Evolutionary conservation across 2,888 invertebrate species (phyloP), one percentile per base, ranked within the genome.

Genomic region (Agelastica alni): DNA sequence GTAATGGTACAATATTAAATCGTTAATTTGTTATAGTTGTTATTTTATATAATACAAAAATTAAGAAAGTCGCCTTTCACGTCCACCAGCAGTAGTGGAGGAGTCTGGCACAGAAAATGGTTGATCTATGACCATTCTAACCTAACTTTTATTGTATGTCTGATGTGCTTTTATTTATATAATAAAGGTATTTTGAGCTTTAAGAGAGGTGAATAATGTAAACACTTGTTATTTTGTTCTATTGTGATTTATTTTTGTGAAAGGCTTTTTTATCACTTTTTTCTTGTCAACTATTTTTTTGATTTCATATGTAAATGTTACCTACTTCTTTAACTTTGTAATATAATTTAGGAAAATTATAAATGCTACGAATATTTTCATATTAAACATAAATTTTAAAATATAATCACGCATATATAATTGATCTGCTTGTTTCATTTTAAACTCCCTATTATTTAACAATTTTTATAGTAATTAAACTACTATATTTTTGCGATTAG

Each of bases 1-100:
- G 74, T 74, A 75, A 75, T 72, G 71, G 70, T 75, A 73, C 70
- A 67, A 67, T 65, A 75, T 75, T 74, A 70, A 73, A 75, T 75
- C 74, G 75, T 76, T 76, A 74, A 73, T 73, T 74, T 74, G 73
- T 75, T 75, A 75, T 72, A 73, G 71, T 75, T 75, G 75, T 75
- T 76, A 75, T 75, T 75, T 75, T 75, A 70, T 75, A 73, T 69
- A 67, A 72, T 70, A 62, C 66, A 60, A 59, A n/a, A 60, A 59
- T 58, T 63, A 64, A 61, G 60, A 64, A 36, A 59, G 52, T 59
- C 54, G 60, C 62, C 59, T 60, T 57, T 64, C 55, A 47, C 56
- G 57, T n/a, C n/a, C 51, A 59, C 58, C 60, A 43, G 57, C 54
- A 56, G 48, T 57, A 57, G 46, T 52, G 59, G 51, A 70, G 67